Evolutionary conservation across 2,113 vertebrate genomes (phyloP).

Genomic region (Ceyx margarethae): DNA sequence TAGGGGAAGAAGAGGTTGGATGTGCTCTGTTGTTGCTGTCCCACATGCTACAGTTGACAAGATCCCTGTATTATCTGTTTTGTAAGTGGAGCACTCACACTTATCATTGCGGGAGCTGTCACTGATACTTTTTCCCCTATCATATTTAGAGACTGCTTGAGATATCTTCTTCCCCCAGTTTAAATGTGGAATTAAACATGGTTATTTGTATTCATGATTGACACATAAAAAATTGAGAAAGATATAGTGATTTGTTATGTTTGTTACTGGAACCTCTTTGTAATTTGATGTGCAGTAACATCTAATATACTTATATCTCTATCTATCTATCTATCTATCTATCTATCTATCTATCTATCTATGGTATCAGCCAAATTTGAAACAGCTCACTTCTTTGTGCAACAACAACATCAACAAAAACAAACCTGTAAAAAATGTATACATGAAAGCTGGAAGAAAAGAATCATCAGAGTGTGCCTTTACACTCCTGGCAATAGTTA

Average conservation of each 20-base stretch:
- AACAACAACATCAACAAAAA: background rate
- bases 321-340: background rate
- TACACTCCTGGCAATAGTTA: background rate
- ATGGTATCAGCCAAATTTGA: background rate
- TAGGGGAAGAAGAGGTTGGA: background rate
- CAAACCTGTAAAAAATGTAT: background rate
- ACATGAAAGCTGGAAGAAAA: background rate
- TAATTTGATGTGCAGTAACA: background rate
- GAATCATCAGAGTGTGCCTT: background rate
- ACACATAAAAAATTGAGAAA: background rate
- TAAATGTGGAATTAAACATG: background rate
- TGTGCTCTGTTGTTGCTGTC: background rate
- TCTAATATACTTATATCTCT: background rate
- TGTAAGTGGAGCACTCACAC: conserved; percentile 39
- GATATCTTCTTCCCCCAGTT: background rate
- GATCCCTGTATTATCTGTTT: conserved; percentile 35
- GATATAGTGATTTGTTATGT: background rate
- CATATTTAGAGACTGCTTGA: background rate
- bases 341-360: too few species aligned
- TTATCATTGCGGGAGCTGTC: background rate
- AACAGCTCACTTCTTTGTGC: background rate
- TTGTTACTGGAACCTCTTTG: background rate
- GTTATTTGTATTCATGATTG: background rate
- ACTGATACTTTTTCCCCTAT: background rate
- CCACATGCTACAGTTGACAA: conserved; percentile 26